These are phyloP conservation scores for Microtus montanus DNA, from an alignment of 2,113 vertebrate genomes.

Conservation along the genomic window DNA sequence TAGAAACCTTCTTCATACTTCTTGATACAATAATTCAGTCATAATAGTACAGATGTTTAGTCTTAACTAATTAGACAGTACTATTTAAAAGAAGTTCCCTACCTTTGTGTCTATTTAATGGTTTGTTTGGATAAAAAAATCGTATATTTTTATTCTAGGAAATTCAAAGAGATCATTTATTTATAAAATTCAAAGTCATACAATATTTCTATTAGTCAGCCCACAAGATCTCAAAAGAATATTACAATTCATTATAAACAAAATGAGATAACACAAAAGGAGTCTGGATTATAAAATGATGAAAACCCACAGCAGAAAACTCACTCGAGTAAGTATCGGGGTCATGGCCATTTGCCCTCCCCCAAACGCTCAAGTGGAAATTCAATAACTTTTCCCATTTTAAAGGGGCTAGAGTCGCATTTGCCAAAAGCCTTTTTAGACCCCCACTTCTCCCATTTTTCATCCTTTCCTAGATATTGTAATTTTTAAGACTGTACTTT, in stretches of 20 bases:
- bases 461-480: not conserved
- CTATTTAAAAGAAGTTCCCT: conserved; percentile 21
- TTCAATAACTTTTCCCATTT: not conserved
- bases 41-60: conserved; percentile 46
- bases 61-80: conserved; percentile 59
- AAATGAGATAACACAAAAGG: not conserved
- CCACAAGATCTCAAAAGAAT: conserved; percentile 4
- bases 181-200: conserved; percentile 39
- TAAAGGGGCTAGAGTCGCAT: not conserved
- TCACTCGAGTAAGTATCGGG: not conserved
- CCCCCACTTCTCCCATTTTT: not conserved
- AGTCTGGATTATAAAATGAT: not conserved
- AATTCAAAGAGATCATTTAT: conserved; percentile 49
- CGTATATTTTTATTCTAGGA: conserved; percentile 46
- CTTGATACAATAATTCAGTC: conserved; percentile 46
- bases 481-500: not conserved
- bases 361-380: not conserved
- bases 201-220: not conserved
- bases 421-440: not conserved
- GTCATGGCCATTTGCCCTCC: not conserved
- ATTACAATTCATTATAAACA: not conserved
- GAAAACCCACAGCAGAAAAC: not conserved
- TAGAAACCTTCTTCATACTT: conserved; percentile 40
- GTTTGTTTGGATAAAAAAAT: not conserved
- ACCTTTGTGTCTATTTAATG: not conserved